Conservation (phyloP, 1,140 invertebrate species). For the Drosophila equinoxialis region DNA sequence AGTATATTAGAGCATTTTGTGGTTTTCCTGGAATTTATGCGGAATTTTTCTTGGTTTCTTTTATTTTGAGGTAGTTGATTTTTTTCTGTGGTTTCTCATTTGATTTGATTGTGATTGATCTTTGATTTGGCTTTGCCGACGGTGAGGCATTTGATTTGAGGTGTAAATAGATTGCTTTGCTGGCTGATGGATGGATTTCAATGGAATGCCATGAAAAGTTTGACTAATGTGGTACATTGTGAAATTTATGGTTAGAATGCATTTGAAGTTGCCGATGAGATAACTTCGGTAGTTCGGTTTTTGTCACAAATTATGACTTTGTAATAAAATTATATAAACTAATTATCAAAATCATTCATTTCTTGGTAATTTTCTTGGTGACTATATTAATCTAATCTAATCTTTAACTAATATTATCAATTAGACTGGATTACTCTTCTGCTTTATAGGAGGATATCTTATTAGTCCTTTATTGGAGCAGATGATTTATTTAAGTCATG, state of each 20-base stretch:
- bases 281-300: background rate
- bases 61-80: background rate
- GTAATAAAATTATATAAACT: no score
- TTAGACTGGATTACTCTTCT: no score
- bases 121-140: conserved; percentile 63
- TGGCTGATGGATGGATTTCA: conserved; percentile 10
- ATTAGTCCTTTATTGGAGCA: no score
- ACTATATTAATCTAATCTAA: no score
- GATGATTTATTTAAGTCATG: no score
- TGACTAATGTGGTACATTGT: conserved; percentile 5
- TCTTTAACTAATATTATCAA: no score
- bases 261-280: background rate
- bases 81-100: conserved; percentile 13
- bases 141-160: conserved; percentile 35
- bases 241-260: conserved; percentile 7
- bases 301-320: background rate
- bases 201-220: conserved; percentile 12
- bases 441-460: no score
- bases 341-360: no score
- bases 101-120: conserved; percentile 69
- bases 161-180: conserved; percentile 39
- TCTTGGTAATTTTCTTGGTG: no score
- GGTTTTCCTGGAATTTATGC: conserved; percentile 77
- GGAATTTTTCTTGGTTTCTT: conserved; percentile 53
- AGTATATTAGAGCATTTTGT: conserved; percentile 59